Conservation (phyloP, 2,113 vertebrate genomes). For the Podarcis muralis region DNA sequence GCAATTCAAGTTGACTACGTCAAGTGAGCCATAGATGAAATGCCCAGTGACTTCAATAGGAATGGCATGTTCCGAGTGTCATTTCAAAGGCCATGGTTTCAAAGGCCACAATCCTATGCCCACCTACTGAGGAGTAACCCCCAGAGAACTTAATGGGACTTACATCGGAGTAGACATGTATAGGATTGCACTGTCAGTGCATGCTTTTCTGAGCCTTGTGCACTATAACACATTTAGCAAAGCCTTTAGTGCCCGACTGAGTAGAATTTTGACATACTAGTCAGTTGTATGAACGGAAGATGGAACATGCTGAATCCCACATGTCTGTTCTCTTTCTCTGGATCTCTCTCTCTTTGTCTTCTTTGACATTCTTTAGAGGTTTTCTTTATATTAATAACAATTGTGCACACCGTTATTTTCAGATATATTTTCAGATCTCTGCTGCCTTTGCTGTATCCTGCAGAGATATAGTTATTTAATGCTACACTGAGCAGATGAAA, state of each 20-base stretch:
- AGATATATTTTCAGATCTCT: constrained; percentile 47
- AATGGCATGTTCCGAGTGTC: constrained; percentile 9
- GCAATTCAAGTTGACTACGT: not conserved
- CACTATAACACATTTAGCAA: not conserved
- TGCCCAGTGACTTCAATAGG: constrained; percentile 14
- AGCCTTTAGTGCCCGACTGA: not conserved
- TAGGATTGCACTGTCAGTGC: not conserved
- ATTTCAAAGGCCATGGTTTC: not conserved
- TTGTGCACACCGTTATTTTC: constrained; percentile 9
- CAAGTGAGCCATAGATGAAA: constrained; percentile 3
- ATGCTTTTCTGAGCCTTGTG: constrained; percentile 10
- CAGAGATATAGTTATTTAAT: constrained; percentile 67
- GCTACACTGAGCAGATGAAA: constrained; percentile 61
- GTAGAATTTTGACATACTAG: not conserved
- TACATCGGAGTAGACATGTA: not conserved
- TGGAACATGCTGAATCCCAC: not conserved
- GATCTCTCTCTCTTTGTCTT: not conserved
- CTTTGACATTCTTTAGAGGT: not conserved
- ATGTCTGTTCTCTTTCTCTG: not conserved
- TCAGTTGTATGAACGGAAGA: not conserved
- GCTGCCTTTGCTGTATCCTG: constrained; percentile 14
- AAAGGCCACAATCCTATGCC: not conserved
- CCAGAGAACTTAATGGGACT: not conserved
- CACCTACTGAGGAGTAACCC: not conserved
- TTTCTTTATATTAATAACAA: constrained; percentile 27